A percentile compares a stretch with the other conserved stretches of the same genome.
phyloP scores from a whole-genome alignment of 2,888 invertebrate species.

The Athalia cordata region DNA sequence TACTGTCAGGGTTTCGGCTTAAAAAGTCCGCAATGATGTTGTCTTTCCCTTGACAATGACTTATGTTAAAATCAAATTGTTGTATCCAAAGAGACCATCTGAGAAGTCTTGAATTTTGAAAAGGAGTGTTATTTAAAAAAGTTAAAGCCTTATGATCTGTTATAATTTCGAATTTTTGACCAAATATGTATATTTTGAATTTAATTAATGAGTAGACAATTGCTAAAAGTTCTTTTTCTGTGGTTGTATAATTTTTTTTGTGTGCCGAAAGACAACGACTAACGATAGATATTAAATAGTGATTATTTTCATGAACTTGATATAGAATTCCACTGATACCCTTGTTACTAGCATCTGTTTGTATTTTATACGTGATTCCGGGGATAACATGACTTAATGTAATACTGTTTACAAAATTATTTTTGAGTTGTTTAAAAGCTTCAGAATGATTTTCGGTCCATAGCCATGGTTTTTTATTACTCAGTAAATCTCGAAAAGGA shows the following conservation, averaged over 20 bases:
- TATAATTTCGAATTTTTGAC: slow-evolving; percentile 53
- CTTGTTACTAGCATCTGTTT: slow-evolving; percentile 48
- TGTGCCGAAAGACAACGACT: slow-evolving; percentile 51
- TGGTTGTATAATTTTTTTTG: slow-evolving; percentile 54
- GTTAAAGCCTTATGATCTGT: slow-evolving; percentile 57
- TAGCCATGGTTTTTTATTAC: slow-evolving; percentile 46
- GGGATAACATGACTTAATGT: slow-evolving; percentile 46
- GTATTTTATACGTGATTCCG: slow-evolving; percentile 44
- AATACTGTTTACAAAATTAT: slow-evolving; percentile 47
- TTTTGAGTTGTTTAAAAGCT: slow-evolving; percentile 50
- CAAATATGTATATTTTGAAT: slow-evolving; percentile 57
- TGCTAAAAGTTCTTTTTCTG: slow-evolving; percentile 58
- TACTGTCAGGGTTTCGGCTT: slow-evolving; percentile 51
- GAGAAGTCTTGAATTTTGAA: slow-evolving; percentile 53
- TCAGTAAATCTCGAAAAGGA: slow-evolving; percentile 50
- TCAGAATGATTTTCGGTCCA: slow-evolving; percentile 42
- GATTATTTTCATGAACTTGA: slow-evolving; percentile 45
- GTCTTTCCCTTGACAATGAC: slow-evolving; percentile 54
- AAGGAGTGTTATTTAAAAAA: slow-evolving; percentile 56
- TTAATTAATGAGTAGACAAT: slow-evolving; percentile 54
- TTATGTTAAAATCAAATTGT: slow-evolving; percentile 55
- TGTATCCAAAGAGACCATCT: slow-evolving; percentile 55
- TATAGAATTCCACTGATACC: slow-evolving; percentile 53
- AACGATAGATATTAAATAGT: slow-evolving; percentile 51
- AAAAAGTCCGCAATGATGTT: slow-evolving; percentile 56